Percentiles rank a stretch among this genome's conserved stretches.
Evolutionary conservation across 2,113 vertebrate species (phyloP).

Genomic region (Chaenocephalus aceratus): DNA sequence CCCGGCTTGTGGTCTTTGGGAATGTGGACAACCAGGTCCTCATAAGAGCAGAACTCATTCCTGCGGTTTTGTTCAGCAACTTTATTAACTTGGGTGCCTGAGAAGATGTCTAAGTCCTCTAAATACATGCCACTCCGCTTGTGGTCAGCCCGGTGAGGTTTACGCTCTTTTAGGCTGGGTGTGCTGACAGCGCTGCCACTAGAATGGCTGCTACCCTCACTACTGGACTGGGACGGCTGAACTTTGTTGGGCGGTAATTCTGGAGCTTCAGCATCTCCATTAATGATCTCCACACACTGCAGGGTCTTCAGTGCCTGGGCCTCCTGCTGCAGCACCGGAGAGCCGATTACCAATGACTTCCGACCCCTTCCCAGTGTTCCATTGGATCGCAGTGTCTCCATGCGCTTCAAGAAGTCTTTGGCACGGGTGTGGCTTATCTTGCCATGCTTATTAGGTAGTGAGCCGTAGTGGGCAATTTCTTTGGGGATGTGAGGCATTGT

Average conservation of each 20-base stretch:
- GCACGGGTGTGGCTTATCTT: slow-evolving; percentile 85
- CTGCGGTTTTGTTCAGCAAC: slow-evolving; percentile 84
- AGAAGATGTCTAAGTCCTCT: slow-evolving; percentile 92
- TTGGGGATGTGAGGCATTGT: slow-evolving; percentile 70
- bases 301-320: slow-evolving; percentile 87
- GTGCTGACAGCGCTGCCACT: slow-evolving; percentile 87
- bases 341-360: slow-evolving; percentile 85
- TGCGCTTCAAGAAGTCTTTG: slow-evolving; percentile 92
- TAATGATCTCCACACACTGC: slow-evolving; percentile 86
- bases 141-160: slow-evolving; percentile 84
- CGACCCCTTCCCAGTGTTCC: slow-evolving; percentile 79
- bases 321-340: slow-evolving; percentile 89
- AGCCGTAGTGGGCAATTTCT: slow-evolving; percentile 77
- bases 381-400: slow-evolving; percentile 91
- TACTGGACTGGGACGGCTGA: slow-evolving; percentile 80
- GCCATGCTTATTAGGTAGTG: slow-evolving; percentile 82
- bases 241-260: slow-evolving; percentile 56
- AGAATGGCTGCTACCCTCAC: slow-evolving; percentile 89
- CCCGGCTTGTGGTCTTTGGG: slow-evolving; percentile 98
- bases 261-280: slow-evolving; percentile 79
- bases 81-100: slow-evolving; percentile 79
- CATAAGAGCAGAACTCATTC: slow-evolving; percentile 93
- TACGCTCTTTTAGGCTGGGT: slow-evolving; percentile 87
- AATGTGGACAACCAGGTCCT: slow-evolving; percentile 93
- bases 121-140: slow-evolving; percentile 96